Base-by-base conservation (phyloP, 2,113 vertebrate species). In the Festucalex cinctus region DNA sequence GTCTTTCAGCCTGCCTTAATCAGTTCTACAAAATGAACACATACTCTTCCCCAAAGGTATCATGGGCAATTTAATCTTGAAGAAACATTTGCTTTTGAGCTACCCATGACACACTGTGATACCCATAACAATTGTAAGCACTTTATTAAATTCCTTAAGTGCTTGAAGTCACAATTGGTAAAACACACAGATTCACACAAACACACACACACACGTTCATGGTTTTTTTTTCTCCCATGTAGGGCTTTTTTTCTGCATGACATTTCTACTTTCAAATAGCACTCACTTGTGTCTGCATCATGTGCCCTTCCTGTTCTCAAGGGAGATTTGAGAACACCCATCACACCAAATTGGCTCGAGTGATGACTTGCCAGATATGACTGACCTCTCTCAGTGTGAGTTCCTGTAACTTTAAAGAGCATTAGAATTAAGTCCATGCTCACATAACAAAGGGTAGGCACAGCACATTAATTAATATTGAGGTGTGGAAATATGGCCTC, bases 341-440 rank as follows among this genome's bases (percentile, higher is more conserved):
- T 79, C 59, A 57, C 57, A 53, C 59, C 20, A 75, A 56, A 66
- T 1, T 53, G 26, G 77, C 76, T 80, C 36, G 43, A 74, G 59
- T 76, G 83, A 87, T 86, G 78, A 61, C 66, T 51, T 54, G 74
- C 70, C 75, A 81, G 76, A 80, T 83, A 71, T 54, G 63, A 78
- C 58, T 77, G 83, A 85, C 74, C 81, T 64, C 65, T 59, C 66
- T 70, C 74, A 36, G 63, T 36, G 6, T 62, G 68, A 79, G 65
- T 62, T 74, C 64, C 65, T 62, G 6, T 17, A 51, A 68, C 78
- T 86, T 82, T 78, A 83, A 81, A 81, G 74, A 63, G 48, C 65
- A 65, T 75, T 71, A 53, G 9, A 75, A 70, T 60, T 12, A 53
- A 71, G 44, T 66, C 32, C 10, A 28, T 43, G 35, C 28, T 43